Evolutionary conservation across 2,113 vertebrate genomes (phyloP), one percentile per base, ranked within the genome.

Genomic region (Lasiurus cinereus): DNA sequence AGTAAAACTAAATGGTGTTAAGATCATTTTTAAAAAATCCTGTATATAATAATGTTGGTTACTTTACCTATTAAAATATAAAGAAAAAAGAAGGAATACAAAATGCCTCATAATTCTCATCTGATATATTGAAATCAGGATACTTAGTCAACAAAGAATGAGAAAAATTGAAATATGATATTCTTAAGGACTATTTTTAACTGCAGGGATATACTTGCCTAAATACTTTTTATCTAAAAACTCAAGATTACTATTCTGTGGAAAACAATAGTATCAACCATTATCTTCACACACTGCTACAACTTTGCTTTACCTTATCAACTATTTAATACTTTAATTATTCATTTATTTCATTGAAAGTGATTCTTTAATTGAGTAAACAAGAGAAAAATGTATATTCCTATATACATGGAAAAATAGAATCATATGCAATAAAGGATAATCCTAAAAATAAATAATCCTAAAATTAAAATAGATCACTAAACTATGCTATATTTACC

Each of bases 311-410:
- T 79, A 52, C 29, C 8, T 64, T 33, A 43, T 10, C n/a, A 82
- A 84, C 36, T 90, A 46, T 86, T 73, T 83, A 95, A 56, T 83
- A 66, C 90, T 92, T 89, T 52, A 96, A 82, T 77, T 77, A 82
- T 72, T 77, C 73, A 54, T 70, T 79, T n/a, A 62, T 64, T 82
- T 46, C 77, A 87, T 31, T 91, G 39, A 80, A 94, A 96, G 73
- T 73, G 36, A 83, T 78, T 9, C 66, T 93, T 59, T 39, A 76
- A 6, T 70, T 70, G 82, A 62, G 59, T 76, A 36, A 80, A 56
- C 50, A 80, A 90, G 33, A 87, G 64, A 21, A 85, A 91, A 94
- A 36, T 77, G 2, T 73, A 64, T 82, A 74, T 70, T 48, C 18
- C 22, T 46, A 66, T 80, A 72, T 33, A 69, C 19, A 62, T 33